phyloP scores from a whole-genome alignment of 2,888 invertebrate species.

The Pogonocherus hispidulus region DNA sequence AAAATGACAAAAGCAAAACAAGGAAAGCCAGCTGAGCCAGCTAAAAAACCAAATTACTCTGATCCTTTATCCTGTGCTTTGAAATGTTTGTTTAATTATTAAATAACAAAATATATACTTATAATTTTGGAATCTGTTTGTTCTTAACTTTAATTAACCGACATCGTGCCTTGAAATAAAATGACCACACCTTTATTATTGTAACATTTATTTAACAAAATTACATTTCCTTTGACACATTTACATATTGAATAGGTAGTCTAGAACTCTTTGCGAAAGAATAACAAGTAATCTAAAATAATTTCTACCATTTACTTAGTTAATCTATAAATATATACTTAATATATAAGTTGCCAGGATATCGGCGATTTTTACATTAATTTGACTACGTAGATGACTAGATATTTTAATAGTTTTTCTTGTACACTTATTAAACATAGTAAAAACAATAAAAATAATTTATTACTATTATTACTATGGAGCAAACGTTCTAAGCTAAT shows the following conservation, averaged over 20 bases:
- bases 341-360: not conserved
- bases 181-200: slow-evolving; percentile 8
- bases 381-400: slow-evolving; percentile 22
- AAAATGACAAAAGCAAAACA: no score
- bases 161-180: no score
- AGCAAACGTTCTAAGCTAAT: slow-evolving; percentile 32
- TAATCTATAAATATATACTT: not conserved
- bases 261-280: slow-evolving; percentile 9
- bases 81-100: no score
- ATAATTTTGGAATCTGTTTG: no score
- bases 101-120: no score
- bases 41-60: no score
- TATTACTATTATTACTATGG: slow-evolving; percentile 3
- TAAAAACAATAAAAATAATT: slow-evolving; percentile 17
- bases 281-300: slow-evolving; percentile 1
- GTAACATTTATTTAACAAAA: slow-evolving; percentile 35
- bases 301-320: not conserved
- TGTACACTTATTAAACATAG: slow-evolving; percentile 5
- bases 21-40: no score
- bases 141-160: no score
- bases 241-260: slow-evolving; percentile 18
- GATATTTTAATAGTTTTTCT: not conserved
- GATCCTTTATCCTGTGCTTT: no score
- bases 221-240: slow-evolving; percentile 35
- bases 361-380: slow-evolving; percentile 12